Base-by-base conservation (phyloP, 1,140 invertebrate genomes). In the Microplitis mediator region DNA sequence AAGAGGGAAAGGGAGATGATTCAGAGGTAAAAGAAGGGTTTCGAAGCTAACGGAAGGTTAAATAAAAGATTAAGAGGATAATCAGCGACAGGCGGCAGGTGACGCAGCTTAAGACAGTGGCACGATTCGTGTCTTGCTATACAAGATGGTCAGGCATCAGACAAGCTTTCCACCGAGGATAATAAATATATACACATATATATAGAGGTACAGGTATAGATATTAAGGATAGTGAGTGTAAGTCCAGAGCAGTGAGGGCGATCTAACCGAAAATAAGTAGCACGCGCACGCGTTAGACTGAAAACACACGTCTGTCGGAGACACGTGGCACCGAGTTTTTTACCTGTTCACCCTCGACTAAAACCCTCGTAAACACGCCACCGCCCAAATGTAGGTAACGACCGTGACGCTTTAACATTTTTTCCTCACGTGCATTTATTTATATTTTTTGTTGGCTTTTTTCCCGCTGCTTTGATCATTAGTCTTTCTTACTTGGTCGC, bases 51-150 rank as follows among this genome's bases (percentile, higher is more conserved):
- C 51, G 31, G 66, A 68, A 54, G 23, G 51, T 68, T 68, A 68
- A 56, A 56, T 68, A 52, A 56, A 68, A 68, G 50, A 68, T 56
- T 54, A 68, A 51, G 32, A 68, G 52, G 52, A 14, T 16, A 56
- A 56, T 56, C n/a, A 45, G 39, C 6, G 39, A 45, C 39, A 45
- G 39, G 8, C 8, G 52, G 52, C 52, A 56, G 52, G 52, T 56
- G 52, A 56, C 52, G 23, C 52, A n/a, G n/a, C 5, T 45, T 45
- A 11, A 45, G 39, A 45, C 39, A 45, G 39, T 3, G 39, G 6
- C 39, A 11, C 23, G 39, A 45, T 11, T 45, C 39, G 39, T 45
- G 39, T 45, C 39, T 23, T 56, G 52, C 9, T 56, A 4, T 56
- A 56, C 39, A 45, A 45, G 39, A 45, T 45, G 39, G 39, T 45